phyloP scores from a whole-genome alignment of 30 jellyfish, hydroid and myxozoan species.

The Haliclystus octoradiatus region DNA sequence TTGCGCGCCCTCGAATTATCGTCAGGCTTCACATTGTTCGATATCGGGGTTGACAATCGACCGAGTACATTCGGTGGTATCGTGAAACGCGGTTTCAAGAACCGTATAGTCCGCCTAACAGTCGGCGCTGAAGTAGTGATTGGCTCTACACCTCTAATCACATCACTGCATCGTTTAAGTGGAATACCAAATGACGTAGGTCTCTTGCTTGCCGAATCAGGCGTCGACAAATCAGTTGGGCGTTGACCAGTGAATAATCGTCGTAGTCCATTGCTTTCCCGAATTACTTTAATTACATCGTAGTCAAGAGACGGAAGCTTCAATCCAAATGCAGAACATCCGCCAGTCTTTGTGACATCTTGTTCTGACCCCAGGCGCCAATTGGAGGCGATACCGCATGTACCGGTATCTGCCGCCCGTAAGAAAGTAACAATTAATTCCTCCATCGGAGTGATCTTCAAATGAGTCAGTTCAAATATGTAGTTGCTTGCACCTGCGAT shows the following conservation, averaged over 20 bases:
- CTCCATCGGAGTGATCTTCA: constrained; percentile 57
- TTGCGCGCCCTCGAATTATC: too few relatives aligned
- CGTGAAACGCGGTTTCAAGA: constrained; percentile 20
- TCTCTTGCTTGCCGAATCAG: constrained; percentile 27
- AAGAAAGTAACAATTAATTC: constrained; percentile 37
- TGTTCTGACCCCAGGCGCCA: constrained; percentile 70
- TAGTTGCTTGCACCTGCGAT: constrained; percentile 43
- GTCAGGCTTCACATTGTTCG: too few relatives aligned
- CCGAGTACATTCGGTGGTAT: constrained; percentile 5
- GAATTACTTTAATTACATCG: constrained; percentile 29
- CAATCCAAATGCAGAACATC: constrained; percentile 58
- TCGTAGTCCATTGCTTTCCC: constrained; percentile 23
- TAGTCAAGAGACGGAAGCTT: constrained; percentile 57
- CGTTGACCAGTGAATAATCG: constrained; percentile 58
- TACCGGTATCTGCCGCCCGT: constrained; percentile 47
- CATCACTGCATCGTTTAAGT: constrained; percentile 43
- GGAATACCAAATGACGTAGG: constrained; percentile 63
- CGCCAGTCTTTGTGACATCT: constrained; percentile 57
- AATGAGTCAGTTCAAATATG: constrained; percentile 31
- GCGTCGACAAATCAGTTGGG: constrained; percentile 23
- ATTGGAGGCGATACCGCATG: constrained; percentile 68
- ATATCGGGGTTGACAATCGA: not conserved
- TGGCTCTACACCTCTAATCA: constrained; percentile 18
- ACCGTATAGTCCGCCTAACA: constrained; percentile 25
- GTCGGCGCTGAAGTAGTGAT: constrained; percentile 14